Percentiles rank a stretch among this genome's conserved stretches.
phyloP scores from a whole-genome alignment of 2,888 invertebrate genomes.

The Hydropsyche betteni region DNA sequence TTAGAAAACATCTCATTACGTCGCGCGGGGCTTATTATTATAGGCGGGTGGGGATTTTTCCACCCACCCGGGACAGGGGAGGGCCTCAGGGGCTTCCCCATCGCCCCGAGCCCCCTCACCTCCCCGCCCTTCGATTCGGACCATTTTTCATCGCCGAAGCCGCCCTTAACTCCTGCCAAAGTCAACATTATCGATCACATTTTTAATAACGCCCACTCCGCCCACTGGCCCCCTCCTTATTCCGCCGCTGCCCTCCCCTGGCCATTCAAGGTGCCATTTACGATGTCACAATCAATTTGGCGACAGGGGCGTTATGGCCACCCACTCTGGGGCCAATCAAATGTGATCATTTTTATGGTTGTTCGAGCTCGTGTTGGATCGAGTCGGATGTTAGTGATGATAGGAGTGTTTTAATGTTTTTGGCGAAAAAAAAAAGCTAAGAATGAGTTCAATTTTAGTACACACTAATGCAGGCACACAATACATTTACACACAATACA shows the following conservation, averaged over 20 bases:
- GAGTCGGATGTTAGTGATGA: too few species aligned
- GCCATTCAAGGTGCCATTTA: slow-evolving; percentile 31
- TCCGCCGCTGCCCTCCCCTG: slow-evolving; percentile 28
- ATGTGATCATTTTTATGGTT: too few species aligned
- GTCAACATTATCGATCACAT: slow-evolving; percentile 51
- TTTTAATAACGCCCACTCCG: slow-evolving; percentile 49
- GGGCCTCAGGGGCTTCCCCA: slow-evolving; percentile 50
- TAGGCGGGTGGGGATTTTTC: background rate
- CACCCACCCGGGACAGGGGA: slow-evolving; percentile 24
- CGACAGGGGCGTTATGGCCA: background rate
- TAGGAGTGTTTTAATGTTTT: too few species aligned
- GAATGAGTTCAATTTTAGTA: too few species aligned
- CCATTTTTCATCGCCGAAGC: slow-evolving; percentile 46
- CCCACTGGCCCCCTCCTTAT: slow-evolving; percentile 33
- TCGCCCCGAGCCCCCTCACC: slow-evolving; percentile 54
- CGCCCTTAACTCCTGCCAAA: slow-evolving; percentile 44
- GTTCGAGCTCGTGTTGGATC: too few species aligned
- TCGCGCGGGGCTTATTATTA: slow-evolving; percentile 42
- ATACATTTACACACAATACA: too few species aligned
- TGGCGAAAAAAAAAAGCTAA: too few species aligned
- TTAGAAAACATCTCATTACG: slow-evolving; percentile 50
- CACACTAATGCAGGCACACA: too few species aligned
- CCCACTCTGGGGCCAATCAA: background rate
- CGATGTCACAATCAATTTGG: slow-evolving; percentile 36
- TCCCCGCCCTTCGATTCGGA: slow-evolving; percentile 53